A percentile compares a stretch with the other conserved stretches of the same genome.
Conservation (phyloP, 1,140 invertebrate genomes). For the Drosophila orosa region DNA sequence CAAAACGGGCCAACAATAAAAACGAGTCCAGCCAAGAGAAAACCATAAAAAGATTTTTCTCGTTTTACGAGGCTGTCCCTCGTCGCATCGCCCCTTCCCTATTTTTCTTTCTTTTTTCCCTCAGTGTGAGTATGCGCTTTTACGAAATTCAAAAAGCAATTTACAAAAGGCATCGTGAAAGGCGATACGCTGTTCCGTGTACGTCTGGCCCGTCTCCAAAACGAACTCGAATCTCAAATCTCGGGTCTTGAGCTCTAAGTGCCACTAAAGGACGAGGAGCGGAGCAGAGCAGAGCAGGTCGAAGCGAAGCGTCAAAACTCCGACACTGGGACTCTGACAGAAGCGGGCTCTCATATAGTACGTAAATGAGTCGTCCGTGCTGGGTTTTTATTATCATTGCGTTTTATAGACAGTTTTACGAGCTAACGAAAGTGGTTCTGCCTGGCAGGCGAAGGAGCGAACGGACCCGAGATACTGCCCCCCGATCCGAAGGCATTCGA, state of each 20-base stretch:
- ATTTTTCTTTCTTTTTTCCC: not conserved
- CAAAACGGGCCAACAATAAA: slow-evolving; percentile 69
- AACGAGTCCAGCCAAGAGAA: slow-evolving; percentile 76
- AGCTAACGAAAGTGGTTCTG: slow-evolving; percentile 81
- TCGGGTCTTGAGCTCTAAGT: slow-evolving; percentile 57
- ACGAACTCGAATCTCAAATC: slow-evolving; percentile 9
- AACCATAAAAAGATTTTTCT: slow-evolving; percentile 79
- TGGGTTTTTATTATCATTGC: slow-evolving; percentile 80
- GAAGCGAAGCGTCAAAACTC: slow-evolving; percentile 33
- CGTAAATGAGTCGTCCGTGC: slow-evolving; percentile 71
- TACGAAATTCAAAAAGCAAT: slow-evolving; percentile 83
- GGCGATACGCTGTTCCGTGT: slow-evolving; percentile 66
- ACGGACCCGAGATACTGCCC: slow-evolving; percentile 55
- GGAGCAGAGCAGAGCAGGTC: slow-evolving; percentile 9
- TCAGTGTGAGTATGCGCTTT: slow-evolving; percentile 60
- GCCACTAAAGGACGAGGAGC: slow-evolving; percentile 67
- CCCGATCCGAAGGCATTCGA: slow-evolving; percentile 29
- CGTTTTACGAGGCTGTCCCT: slow-evolving; percentile 64
- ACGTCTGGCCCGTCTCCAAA: slow-evolving; percentile 30
- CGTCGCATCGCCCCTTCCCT: not conserved
- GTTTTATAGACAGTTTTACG: slow-evolving; percentile 82
- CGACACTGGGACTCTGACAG: slow-evolving; percentile 19
- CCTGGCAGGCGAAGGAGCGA: slow-evolving; percentile 26
- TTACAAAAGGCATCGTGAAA: slow-evolving; percentile 81
- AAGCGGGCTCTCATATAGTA: slow-evolving; percentile 34